These are phyloP conservation scores for Acrocephalus arundinaceus DNA, from an alignment of 2,113 vertebrate species.

Conservation along the genomic window DNA sequence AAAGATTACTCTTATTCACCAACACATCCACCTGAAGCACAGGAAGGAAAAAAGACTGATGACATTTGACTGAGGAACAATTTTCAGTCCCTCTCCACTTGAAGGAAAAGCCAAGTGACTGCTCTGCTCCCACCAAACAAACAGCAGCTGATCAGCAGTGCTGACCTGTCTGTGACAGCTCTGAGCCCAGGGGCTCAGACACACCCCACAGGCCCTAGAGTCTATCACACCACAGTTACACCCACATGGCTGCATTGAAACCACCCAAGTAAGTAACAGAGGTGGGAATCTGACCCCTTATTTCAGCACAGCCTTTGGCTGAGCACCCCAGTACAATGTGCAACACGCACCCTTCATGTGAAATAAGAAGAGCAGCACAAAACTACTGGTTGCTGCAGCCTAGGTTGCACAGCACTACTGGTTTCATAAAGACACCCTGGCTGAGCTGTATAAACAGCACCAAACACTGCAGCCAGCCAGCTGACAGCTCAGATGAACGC, in stretches of 20 bases:
- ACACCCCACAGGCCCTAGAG: background rate
- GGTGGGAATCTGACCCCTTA: background rate
- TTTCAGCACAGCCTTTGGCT: background rate
- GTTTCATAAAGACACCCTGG: constrained; percentile 39
- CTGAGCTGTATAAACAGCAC: constrained; percentile 60
- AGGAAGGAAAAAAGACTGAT: background rate
- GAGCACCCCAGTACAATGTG: background rate
- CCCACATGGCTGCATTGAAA: background rate
- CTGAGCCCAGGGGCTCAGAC: background rate
- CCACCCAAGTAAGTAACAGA: background rate
- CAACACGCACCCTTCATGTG: background rate
- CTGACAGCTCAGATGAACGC: constrained; percentile 68
- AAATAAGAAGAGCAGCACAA: background rate
- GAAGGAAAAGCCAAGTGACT: background rate
- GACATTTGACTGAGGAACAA: background rate
- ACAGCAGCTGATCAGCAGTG: background rate
- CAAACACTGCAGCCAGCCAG: constrained; percentile 56
- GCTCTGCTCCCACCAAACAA: background rate
- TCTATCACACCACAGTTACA: background rate
- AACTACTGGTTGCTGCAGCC: constrained; percentile 13
- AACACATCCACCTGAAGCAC: background rate
- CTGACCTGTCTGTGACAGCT: background rate
- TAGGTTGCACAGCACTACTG: background rate
- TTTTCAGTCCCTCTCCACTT: background rate
- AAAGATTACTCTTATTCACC: background rate